A percentile compares a stretch with the other conserved stretches of the same genome.
Evolutionary conservation across 2,113 vertebrate species (phyloP).

Genomic region (Jacana jacana): DNA sequence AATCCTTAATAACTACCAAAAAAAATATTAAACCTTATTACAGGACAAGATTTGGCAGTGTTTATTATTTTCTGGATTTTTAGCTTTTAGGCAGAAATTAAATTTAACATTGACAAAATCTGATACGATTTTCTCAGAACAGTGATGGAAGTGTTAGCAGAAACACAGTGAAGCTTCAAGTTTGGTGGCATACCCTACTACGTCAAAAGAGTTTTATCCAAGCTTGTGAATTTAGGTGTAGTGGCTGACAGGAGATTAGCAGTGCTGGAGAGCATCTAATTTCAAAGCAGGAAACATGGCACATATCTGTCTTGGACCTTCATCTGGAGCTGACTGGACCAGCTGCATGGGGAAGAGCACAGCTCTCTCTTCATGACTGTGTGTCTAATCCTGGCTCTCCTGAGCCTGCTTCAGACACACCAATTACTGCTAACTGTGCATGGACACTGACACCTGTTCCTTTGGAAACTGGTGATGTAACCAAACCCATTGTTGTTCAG

Average conservation of each 20-base stretch:
- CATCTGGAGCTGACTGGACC: neutral
- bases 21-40: neutral
- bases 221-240: neutral
- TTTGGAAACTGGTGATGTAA: neutral
- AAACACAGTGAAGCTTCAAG: neutral
- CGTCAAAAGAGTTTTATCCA: neutral
- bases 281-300: neutral
- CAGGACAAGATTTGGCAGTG: neutral
- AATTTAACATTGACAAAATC: neutral
- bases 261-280: neutral
- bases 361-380: neutral
- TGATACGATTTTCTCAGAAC: neutral
- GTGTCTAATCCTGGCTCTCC: neutral
- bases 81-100: neutral
- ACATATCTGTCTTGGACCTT: neutral
- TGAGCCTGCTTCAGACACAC: neutral
- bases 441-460: neutral
- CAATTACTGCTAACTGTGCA: neutral
- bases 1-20: neutral
- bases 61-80: too few relatives aligned
- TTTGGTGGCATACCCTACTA: neutral
- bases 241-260: neutral
- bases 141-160: accelerated
- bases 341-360: neutral
- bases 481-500: neutral